These are phyloP conservation scores for Orchesella flavescens DNA, from an alignment of 2,888 invertebrate genomes.

Conservation along the genomic window DNA sequence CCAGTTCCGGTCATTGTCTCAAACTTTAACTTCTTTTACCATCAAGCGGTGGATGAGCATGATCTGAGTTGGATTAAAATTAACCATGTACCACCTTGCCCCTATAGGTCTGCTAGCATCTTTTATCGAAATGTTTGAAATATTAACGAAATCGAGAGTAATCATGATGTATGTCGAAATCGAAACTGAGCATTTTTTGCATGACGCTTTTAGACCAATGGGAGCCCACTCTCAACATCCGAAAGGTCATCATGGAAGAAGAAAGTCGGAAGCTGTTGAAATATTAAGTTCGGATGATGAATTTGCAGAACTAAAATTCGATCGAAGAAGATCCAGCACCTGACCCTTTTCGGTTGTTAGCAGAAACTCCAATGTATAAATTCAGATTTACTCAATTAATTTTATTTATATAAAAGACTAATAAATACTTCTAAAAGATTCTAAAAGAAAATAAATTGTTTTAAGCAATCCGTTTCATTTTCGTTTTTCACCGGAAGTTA, in stretches of 20 bases:
- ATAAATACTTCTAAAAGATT: no score
- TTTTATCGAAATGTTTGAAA: not conserved
- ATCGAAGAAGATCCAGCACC: no score
- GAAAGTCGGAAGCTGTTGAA: not conserved
- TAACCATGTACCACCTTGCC: conserved; percentile 55
- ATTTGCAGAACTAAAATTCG: conserved; percentile 25
- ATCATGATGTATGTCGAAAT: not conserved
- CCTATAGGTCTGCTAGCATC: conserved; percentile 34
- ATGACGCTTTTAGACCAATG: not conserved
- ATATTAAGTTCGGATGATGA: conserved; percentile 44
- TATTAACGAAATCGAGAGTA: not conserved
- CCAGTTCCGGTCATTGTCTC: conserved; percentile 64
- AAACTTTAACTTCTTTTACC: conserved; percentile 65
- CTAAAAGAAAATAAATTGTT: no score
- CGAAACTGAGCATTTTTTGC: no score
- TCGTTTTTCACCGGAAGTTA: no score
- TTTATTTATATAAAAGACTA: no score
- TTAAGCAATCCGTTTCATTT: no score
- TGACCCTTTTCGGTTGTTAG: no score
- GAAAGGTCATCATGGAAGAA: not conserved
- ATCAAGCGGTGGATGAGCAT: conserved; percentile 56
- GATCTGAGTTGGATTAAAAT: conserved; percentile 49
- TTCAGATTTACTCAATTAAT: no score
- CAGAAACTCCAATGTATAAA: no score
- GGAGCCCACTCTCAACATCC: not conserved